A percentile compares a stretch with the other conserved stretches of the same genome.
Conservation (phyloP, 2,797 vertebrate genomes). For the Myotis pilosus region DNA sequence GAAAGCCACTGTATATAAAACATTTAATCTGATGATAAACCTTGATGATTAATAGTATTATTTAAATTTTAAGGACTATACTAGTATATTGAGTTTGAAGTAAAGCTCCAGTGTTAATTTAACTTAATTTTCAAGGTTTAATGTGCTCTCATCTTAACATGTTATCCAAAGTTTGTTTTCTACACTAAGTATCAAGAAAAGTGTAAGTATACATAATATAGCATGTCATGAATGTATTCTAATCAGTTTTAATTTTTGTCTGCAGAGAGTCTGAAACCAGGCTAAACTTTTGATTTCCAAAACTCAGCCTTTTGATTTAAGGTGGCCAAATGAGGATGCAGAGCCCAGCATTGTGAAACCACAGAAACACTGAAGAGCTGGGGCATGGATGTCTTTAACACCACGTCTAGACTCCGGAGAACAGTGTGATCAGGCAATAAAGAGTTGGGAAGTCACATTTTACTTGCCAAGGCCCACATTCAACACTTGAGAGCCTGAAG, state of each 20-base stretch:
- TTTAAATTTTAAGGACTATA: not conserved
- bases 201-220: not conserved
- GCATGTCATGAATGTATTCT: not conserved
- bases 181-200: not conserved
- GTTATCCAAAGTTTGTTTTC: not conserved
- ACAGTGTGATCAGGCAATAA: not conserved
- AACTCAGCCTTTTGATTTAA: constrained; percentile 90
- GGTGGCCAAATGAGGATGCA: constrained; percentile 56
- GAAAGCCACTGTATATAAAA: not conserved
- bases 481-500: constrained; percentile 70
- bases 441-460: not conserved
- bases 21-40: not conserved
- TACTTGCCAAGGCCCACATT: constrained; percentile 58
- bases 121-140: not conserved
- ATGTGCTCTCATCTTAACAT: not conserved
- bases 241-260: constrained; percentile 42
- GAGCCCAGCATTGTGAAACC: constrained; percentile 52
- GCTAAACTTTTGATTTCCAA: constrained; percentile 92
- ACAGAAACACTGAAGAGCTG: not conserved
- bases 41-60: not conserved
- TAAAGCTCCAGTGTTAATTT: not conserved
- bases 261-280: constrained; percentile 91
- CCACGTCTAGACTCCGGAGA: constrained; percentile 18
- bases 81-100: not conserved
- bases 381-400: constrained; percentile 53